Conservation (phyloP, 2,888 invertebrate genomes). For the Caenorhabditis afra region DNA sequence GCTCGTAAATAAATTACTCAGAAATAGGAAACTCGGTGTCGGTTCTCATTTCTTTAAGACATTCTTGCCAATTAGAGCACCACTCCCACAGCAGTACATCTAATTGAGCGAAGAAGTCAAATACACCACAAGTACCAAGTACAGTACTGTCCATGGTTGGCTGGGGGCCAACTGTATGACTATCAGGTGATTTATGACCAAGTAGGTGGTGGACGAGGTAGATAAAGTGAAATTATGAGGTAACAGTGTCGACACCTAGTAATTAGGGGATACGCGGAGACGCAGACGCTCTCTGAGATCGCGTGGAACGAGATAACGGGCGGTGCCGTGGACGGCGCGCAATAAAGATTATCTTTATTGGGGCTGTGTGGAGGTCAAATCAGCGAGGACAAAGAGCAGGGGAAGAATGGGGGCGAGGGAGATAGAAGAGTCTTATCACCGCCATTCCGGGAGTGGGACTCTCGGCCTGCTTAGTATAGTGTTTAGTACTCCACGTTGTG, state of each 20-base stretch:
- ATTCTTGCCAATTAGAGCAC: too few species aligned
- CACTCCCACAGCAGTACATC: too few species aligned
- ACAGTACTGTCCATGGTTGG: not conserved
- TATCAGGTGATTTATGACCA: conserved; percentile 22
- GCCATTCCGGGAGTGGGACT: not conserved
- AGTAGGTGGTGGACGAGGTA: not conserved
- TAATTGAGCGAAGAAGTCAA: too few species aligned
- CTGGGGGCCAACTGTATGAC: conserved; percentile 9
- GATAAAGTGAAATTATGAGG: conserved; percentile 1
- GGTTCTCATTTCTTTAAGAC: too few species aligned
- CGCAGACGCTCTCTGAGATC: not conserved
- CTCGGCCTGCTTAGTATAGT: conserved; percentile 76
- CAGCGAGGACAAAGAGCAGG: too few species aligned
- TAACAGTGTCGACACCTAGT: conserved; percentile 18
- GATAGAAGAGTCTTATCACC: too few species aligned
- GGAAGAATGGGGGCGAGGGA: too few species aligned
- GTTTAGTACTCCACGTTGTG: conserved; percentile 80
- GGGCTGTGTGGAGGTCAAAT: too few species aligned
- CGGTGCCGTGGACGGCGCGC: not conserved
- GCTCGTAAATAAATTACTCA: too few species aligned
- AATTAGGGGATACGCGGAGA: conserved; percentile 20
- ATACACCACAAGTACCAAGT: not conserved
- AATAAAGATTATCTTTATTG: conserved; percentile 31
- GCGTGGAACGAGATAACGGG: conserved; percentile 38
- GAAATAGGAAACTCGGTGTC: too few species aligned